These are phyloP conservation scores for Mnemiopsis leidyi DNA, from an alignment of 37 sponge, comb jelly and placozoan genomes.

Conservation along the genomic window DNA sequence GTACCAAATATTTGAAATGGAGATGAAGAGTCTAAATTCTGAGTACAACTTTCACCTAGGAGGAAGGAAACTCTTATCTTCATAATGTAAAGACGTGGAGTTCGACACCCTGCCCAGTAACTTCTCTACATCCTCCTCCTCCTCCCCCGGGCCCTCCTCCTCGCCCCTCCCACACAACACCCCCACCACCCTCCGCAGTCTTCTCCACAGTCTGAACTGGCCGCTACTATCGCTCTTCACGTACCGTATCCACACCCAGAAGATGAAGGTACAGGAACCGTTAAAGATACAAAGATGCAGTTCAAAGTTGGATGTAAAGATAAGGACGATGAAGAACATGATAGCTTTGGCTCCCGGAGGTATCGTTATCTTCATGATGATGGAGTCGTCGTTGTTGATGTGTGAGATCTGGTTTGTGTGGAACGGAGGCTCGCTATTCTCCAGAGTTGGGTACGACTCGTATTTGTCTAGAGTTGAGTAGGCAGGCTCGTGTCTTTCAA, in stretches of 20 bases:
- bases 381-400: neutral
- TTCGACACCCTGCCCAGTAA: neutral
- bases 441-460: too few relatives aligned
- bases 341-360: neutral
- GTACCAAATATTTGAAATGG: too few relatives aligned
- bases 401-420: neutral
- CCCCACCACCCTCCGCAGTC: neutral
- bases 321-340: neutral
- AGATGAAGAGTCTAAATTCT: too few relatives aligned
- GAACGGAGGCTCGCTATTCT: too few relatives aligned
- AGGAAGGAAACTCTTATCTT: neutral
- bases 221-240: neutral
- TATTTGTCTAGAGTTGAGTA: too few relatives aligned
- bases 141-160: neutral
- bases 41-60: neutral
- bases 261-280: constrained; percentile 8
- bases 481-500: too few relatives aligned
- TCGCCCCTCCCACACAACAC: neutral
- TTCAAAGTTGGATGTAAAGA: constrained; percentile 22
- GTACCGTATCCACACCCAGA: constrained; percentile 13
- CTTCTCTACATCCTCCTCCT: neutral
- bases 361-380: neutral
- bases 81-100: neutral
- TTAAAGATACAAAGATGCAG: neutral
- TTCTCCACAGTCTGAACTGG: neutral